phyloP scores from a whole-genome alignment of 1,140 invertebrate genomes.

The Protaetia brevitarsis region DNA sequence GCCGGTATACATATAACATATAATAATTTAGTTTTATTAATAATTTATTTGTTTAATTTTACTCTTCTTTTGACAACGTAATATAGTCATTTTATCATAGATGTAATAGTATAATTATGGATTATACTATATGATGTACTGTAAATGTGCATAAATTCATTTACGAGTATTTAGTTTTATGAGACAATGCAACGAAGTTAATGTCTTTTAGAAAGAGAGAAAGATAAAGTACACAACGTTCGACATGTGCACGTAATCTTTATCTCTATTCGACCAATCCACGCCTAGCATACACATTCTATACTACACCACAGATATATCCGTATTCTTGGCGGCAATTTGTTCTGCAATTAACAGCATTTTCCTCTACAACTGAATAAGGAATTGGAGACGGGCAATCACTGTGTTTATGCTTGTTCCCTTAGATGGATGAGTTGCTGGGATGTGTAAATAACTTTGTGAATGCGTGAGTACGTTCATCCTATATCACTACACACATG shows the following conservation, averaged over 20 bases:
- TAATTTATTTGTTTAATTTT: too few relatives aligned
- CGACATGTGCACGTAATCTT: neutral
- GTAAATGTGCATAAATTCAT: too few relatives aligned
- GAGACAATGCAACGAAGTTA: neutral
- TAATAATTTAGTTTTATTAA: too few relatives aligned
- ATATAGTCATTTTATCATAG: too few relatives aligned
- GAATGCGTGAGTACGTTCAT: neutral
- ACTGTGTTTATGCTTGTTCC: neutral
- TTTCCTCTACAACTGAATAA: neutral
- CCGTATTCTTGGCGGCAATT: neutral
- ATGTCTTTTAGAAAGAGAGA: neutral
- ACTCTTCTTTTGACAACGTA: too few relatives aligned
- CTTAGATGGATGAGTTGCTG: neutral
- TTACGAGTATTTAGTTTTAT: too few relatives aligned
- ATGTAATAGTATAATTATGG: too few relatives aligned
- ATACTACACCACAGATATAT: too few relatives aligned
- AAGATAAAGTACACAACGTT: too few relatives aligned
- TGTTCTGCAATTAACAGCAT: neutral
- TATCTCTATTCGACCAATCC: neutral
- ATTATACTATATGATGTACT: too few relatives aligned
- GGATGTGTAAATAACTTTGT: neutral
- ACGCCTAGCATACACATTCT: neutral
- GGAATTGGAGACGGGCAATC: neutral
- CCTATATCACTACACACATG: neutral
- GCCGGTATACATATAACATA: too few relatives aligned